A percentile compares a stretch with the other conserved stretches of the same genome.
Evolutionary conservation across 2,113 vertebrate species (phyloP).

Genomic region (Dipodomys merriami): DNA sequence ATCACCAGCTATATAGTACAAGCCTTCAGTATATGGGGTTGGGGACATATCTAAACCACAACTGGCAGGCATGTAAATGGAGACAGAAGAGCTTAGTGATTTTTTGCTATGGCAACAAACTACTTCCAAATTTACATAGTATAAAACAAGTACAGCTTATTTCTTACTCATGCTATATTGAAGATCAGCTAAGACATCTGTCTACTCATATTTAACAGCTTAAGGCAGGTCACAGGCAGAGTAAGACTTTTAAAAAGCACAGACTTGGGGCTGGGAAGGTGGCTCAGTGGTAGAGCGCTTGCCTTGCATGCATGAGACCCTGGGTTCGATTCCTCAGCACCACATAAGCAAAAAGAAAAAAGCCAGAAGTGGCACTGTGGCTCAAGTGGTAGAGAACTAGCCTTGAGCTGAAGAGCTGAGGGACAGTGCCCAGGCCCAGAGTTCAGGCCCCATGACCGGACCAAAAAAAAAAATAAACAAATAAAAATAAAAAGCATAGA

Average conservation of each 20-base stretch:
- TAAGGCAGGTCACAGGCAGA: not conserved
- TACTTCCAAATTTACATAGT: not conserved
- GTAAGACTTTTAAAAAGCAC: not conserved
- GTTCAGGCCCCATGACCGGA: too few relatives aligned
- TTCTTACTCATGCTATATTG: not conserved
- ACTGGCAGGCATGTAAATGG: not conserved
- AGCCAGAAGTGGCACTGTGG: too few relatives aligned
- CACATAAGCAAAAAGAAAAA: too few relatives aligned
- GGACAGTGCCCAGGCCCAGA: too few relatives aligned
- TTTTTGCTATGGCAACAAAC: not conserved
- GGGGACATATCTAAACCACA: not conserved
- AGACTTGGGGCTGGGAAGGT: not conserved
- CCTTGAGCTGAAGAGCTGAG: too few relatives aligned
- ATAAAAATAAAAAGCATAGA: too few relatives aligned
- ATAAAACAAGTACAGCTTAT: not conserved
- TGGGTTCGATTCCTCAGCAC: too few relatives aligned
- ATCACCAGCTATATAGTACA: too few relatives aligned
- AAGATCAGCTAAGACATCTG: not conserved
- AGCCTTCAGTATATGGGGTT: not conserved
- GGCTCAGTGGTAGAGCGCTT: too few relatives aligned
- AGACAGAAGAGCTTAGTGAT: not conserved
- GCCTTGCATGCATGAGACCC: too few relatives aligned
- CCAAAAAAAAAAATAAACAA: too few relatives aligned
- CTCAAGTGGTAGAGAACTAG: too few relatives aligned
- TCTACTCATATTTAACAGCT: constrained; percentile 3